Evolutionary conservation across 2,113 vertebrate species (phyloP).

Genomic region (Chaetodon auriga): DNA sequence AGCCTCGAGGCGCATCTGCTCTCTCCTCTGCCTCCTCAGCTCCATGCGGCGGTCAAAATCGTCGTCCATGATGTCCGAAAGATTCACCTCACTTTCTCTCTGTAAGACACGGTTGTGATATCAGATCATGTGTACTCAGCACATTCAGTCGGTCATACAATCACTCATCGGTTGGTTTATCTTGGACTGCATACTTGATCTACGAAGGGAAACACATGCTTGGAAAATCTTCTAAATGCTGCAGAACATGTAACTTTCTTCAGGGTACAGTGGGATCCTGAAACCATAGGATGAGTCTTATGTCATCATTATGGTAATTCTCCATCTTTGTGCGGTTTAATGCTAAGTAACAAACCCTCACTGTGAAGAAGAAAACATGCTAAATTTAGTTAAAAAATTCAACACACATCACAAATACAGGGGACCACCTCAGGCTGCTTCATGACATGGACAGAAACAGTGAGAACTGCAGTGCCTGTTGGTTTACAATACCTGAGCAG

Average conservation of each 20-base stretch:
- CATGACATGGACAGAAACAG: slow-evolving; percentile 7
- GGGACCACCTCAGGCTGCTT: slow-evolving; percentile 40
- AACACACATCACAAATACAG: not conserved
- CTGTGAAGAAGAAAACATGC: rapidly evolving
- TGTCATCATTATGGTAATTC: not conserved
- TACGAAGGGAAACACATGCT: not conserved
- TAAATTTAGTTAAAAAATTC: not conserved
- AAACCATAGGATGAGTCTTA: not conserved
- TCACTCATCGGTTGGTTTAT: not conserved
- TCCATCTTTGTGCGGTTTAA: not conserved
- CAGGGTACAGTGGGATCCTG: not conserved
- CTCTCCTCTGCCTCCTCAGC: slow-evolving; percentile 95
- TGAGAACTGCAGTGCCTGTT: slow-evolving; percentile 1
- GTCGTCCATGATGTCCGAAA: slow-evolving; percentile 89
- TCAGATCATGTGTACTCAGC: not conserved
- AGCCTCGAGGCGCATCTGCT: slow-evolving; percentile 93
- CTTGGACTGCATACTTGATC: not conserved
- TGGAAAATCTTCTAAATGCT: not conserved
- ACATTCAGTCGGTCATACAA: not conserved
- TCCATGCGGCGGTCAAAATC: slow-evolving; percentile 96
- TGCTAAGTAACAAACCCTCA: not conserved
- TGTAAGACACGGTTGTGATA: slow-evolving; percentile 50
- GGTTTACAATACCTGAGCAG: slow-evolving; percentile 74
- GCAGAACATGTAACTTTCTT: not conserved
- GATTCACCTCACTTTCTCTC: slow-evolving; percentile 59